Evolutionary conservation across 2,113 vertebrate genomes (phyloP), one percentile per base, ranked within the genome.

Genomic region (Oryzias celebensis): DNA sequence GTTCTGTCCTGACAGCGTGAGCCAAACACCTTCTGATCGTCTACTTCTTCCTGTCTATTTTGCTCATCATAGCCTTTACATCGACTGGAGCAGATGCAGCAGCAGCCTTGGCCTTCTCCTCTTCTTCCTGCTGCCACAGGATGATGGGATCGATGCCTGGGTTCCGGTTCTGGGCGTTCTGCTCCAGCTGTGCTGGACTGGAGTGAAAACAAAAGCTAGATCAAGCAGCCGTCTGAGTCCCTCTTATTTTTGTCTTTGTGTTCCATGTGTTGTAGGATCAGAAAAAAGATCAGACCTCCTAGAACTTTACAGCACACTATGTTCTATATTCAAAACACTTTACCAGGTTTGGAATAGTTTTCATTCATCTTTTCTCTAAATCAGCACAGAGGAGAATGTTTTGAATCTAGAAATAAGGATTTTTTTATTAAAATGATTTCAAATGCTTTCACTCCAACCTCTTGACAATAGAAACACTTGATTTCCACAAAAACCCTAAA

Each of bases 31-130:
- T 15, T 44, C 7, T 15, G 5, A 16, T 14, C 13, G 5, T 7
- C 83, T 77, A 78, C 87, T 82, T 92, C 86, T 89, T 94, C 86
- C 96, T 92, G 70, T 98, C 97, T 77, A 99, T 93, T 87, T 95
- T 98, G 94, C 94, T 98, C 95, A 98, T 95, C 91, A 98, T 93
- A 88, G 95, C 94, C 3, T 96, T 98, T 85, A 99, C 95, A 65
- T 98, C 96, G 55, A 99, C 88, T 0, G 90, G 91, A 0, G 89
- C 92, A 0, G 90, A 85, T 0, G 91, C 85, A 7, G 92, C 91
- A 0, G 95, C 95, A 7, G 93, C 94, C 43, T 73, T 93, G 6
- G 93, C 94, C 53, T 87, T 94, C 51, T 95, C 95, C 73, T 94
- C 94, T 75, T 96, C 94, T 60, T 96, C 95, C 78, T 88, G 91